Percentiles rank a stretch among this genome's conserved stretches.
phyloP scores from a whole-genome alignment of 2,888 invertebrate genomes.

The Tupiocoris notatus region DNA sequence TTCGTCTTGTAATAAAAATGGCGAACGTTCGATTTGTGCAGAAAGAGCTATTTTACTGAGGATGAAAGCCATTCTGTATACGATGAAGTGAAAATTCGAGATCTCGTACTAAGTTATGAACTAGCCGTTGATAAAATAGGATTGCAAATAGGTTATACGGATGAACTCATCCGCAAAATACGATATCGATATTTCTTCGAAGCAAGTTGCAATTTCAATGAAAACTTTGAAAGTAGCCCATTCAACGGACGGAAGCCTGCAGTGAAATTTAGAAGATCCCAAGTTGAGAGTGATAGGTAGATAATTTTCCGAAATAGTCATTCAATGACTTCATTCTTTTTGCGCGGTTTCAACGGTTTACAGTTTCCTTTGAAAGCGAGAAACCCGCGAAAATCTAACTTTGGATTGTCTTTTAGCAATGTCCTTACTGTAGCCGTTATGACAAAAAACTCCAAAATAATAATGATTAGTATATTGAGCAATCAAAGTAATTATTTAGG shows the following conservation, averaged over 20 bases:
- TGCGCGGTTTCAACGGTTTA: neutral
- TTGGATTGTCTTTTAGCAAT: conserved; percentile 51
- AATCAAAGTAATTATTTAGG: conserved; percentile 9
- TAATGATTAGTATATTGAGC: conserved; percentile 20
- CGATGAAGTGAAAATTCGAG: no score
- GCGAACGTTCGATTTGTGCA: no score
- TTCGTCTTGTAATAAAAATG: no score
- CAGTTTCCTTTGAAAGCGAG: neutral
- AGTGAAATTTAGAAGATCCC: neutral
- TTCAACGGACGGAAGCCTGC: no score
- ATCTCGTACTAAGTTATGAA: no score
- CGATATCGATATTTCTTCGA: neutral
- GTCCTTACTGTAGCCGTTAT: conserved; percentile 29
- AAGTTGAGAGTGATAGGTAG: neutral
- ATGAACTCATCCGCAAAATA: no score
- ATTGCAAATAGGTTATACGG: no score
- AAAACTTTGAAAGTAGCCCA: no score
- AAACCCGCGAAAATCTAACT: conserved; percentile 3
- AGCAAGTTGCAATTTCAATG: neutral
- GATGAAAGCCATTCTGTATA: no score
- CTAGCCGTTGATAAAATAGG: no score
- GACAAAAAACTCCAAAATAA: conserved; percentile 25
- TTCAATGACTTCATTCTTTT: neutral
- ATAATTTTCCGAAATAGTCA: no score
- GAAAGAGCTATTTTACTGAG: no score